These are phyloP conservation scores for Lophotriccus pileatus DNA, from an alignment of 2,797 vertebrate genomes.

Conservation along the genomic window DNA sequence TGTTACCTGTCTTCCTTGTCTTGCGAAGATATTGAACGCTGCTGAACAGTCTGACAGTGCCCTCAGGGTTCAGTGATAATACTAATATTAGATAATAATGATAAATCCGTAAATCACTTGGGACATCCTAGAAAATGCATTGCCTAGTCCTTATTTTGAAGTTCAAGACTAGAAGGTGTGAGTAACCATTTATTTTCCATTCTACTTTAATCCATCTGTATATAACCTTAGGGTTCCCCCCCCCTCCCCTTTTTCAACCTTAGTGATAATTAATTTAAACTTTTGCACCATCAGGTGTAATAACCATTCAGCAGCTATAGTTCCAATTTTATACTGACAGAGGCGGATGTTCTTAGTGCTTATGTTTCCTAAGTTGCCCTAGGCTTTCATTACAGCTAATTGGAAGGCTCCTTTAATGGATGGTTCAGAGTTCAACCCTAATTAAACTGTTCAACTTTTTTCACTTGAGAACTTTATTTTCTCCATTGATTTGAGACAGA, in stretches of 20 bases:
- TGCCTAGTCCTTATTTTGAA: background rate
- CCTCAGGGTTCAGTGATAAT: background rate
- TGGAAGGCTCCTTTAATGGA: background rate
- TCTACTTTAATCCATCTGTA: background rate
- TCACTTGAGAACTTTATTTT: background rate
- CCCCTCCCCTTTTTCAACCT: background rate
- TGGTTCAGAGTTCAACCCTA: background rate
- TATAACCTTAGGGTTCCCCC: background rate
- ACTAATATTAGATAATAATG: background rate
- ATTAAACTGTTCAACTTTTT: background rate
- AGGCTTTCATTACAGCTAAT: background rate
- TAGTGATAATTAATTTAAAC: conserved; percentile 2
- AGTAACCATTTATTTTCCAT: background rate
- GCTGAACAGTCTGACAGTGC: background rate
- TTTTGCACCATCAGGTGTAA: background rate
- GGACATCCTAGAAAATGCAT: background rate
- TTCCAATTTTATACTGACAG: background rate
- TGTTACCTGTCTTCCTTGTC: background rate
- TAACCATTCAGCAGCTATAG: background rate
- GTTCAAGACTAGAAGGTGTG: background rate
- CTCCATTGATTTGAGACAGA: background rate
- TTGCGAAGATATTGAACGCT: background rate
- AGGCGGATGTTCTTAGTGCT: background rate
- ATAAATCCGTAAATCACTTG: background rate
- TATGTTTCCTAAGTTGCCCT: background rate